phyloP scores from a whole-genome alignment of 2,888 invertebrate genomes.

The Orthosia gracilis region DNA sequence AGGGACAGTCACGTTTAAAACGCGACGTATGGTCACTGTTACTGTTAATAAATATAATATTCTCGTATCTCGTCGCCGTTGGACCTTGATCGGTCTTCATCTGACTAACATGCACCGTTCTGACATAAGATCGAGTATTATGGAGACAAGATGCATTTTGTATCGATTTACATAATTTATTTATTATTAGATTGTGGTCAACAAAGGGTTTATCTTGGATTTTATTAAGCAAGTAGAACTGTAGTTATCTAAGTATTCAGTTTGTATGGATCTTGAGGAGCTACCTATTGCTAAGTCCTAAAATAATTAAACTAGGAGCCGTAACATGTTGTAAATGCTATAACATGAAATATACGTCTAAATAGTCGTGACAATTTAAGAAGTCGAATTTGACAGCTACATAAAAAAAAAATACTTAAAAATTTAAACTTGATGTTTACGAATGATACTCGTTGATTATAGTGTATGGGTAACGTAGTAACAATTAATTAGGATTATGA shows the following conservation, averaged over 20 bases:
- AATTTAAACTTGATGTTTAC: too few species aligned
- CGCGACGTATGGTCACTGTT: not conserved
- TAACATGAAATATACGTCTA: not conserved
- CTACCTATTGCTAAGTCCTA: too few species aligned
- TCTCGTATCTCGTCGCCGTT: slow-evolving; percentile 43
- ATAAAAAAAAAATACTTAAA: too few species aligned
- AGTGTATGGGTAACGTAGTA: too few species aligned
- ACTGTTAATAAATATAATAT: slow-evolving; percentile 34
- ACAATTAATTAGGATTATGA: too few species aligned
- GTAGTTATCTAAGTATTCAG: not conserved
- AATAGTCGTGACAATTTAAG: too few species aligned
- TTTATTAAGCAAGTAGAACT: not conserved
- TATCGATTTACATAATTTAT: slow-evolving; percentile 61
- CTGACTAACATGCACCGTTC: slow-evolving; percentile 52
- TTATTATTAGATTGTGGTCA: slow-evolving; percentile 36
- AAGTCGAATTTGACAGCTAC: too few species aligned
- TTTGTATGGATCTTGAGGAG: not conserved
- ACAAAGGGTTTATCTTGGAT: slow-evolving; percentile 16
- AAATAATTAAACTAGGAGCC: not conserved
- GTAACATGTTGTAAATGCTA: not conserved
- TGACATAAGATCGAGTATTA: slow-evolving; percentile 24
- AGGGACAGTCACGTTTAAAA: not conserved
- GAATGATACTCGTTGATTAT: too few species aligned
- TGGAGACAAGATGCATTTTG: slow-evolving; percentile 28
- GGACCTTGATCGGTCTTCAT: slow-evolving; percentile 73